Conservation (phyloP, 2,797 vertebrate species). For the Amniataba percoides region DNA sequence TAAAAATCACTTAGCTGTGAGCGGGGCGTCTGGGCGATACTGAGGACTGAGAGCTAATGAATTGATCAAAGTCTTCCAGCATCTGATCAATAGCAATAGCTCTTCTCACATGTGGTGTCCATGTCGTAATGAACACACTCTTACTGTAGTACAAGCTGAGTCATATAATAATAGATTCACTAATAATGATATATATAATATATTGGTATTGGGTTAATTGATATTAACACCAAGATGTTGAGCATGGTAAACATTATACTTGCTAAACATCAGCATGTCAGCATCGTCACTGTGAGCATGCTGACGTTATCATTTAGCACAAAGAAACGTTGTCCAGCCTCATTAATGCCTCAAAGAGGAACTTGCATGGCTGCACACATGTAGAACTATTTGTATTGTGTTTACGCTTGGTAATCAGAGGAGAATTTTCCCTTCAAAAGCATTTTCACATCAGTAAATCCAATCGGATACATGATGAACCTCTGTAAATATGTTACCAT, state of each 20-base stretch:
- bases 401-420: background rate
- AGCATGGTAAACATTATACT: background rate
- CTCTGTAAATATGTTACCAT: background rate
- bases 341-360: background rate
- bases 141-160: background rate
- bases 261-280: background rate
- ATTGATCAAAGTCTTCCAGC: constrained; percentile 62
- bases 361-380: background rate
- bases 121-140: constrained; percentile 49
- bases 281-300: background rate
- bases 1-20: constrained; percentile 62
- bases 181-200: background rate
- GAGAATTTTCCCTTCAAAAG: background rate
- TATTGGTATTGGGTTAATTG: too few relatives aligned
- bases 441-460: background rate
- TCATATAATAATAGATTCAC: background rate
- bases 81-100: constrained; percentile 63
- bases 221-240: background rate
- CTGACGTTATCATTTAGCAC: background rate
- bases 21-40: constrained; percentile 3
- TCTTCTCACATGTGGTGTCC: constrained; percentile 29
- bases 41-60: constrained; percentile 59
- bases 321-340: background rate
- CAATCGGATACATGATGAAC: background rate
- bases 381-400: background rate